Evolutionary conservation across 2,797 vertebrate genomes (phyloP).

Genomic region (Champsocephalus gunnari): DNA sequence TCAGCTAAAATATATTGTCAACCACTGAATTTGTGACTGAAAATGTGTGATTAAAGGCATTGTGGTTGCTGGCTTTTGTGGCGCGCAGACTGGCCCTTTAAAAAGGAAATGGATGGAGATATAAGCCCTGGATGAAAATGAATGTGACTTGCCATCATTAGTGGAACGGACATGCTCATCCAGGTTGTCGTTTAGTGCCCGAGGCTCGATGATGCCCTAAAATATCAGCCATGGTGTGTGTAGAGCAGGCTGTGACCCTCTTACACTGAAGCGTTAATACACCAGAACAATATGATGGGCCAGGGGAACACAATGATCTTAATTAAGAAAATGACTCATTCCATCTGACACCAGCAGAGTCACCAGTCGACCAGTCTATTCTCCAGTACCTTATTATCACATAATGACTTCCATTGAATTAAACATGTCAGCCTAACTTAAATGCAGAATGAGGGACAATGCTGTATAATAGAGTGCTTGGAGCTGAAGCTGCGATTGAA

Average conservation of each 20-base stretch:
- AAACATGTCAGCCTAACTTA: slow-evolving; percentile 64
- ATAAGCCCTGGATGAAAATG: slow-evolving; percentile 55
- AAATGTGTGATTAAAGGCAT: slow-evolving; percentile 20
- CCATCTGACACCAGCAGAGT: slow-evolving; percentile 73
- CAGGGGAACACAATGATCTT: slow-evolving; percentile 77
- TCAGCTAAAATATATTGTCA: slow-evolving; percentile 17
- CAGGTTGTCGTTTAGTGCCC: slow-evolving; percentile 70
- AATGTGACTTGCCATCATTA: slow-evolving; percentile 71
- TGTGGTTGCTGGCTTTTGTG: slow-evolving; percentile 14
- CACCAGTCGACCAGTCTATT: slow-evolving; percentile 69
- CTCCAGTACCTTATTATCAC: slow-evolving; percentile 66
- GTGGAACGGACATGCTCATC: slow-evolving; percentile 62
- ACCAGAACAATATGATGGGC: slow-evolving; percentile 72
- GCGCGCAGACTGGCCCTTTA: slow-evolving; percentile 19
- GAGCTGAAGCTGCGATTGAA: slow-evolving; percentile 25
- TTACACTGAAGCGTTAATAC: slow-evolving; percentile 55
- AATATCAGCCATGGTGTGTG: slow-evolving; percentile 61
- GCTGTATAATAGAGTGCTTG: slow-evolving; percentile 44
- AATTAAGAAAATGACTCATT: slow-evolving; percentile 78
- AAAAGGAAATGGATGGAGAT: slow-evolving; percentile 25
- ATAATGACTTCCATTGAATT: slow-evolving; percentile 78
- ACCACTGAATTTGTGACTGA: slow-evolving; percentile 5
- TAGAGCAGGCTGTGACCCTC: slow-evolving; percentile 71
- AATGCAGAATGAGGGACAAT: slow-evolving; percentile 49
- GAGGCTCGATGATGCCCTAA: slow-evolving; percentile 71